phyloP scores from a whole-genome alignment of 2,888 invertebrate species.

The Orchestes rusci region DNA sequence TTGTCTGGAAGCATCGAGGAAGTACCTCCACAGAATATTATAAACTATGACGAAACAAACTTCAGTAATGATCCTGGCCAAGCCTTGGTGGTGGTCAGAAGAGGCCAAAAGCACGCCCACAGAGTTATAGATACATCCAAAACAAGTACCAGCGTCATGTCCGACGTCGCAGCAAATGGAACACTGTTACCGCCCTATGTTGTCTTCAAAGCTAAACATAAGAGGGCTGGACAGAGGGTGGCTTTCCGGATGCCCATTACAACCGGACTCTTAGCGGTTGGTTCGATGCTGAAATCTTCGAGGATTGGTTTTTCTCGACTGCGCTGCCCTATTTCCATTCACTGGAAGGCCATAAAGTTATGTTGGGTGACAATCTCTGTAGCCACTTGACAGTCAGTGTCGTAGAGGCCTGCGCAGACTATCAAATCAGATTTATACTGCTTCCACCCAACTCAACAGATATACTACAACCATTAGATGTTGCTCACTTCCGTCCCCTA shows the following conservation, averaged over 20 bases:
- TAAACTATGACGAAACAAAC: constrained; percentile 3
- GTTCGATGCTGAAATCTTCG: not conserved
- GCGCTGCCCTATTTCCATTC: no score
- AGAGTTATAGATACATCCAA: not conserved
- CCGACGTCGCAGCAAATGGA: not conserved
- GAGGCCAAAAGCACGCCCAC: not conserved
- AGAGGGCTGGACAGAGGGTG: not conserved
- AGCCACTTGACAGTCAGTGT: no score
- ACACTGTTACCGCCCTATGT: not conserved
- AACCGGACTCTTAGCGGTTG: not conserved
- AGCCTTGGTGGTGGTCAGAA: not conserved
- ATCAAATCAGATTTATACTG: not conserved
- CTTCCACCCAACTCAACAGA: constrained; percentile 1
- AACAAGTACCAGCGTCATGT: not conserved
- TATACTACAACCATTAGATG: constrained; percentile 2
- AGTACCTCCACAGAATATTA: not conserved
- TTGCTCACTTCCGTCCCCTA: constrained; percentile 2
- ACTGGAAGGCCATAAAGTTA: no score
- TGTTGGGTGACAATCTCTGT: no score
- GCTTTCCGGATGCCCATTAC: not conserved
- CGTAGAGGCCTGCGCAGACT: no score
- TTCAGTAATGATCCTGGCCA: not conserved
- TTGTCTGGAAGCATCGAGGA: not conserved
- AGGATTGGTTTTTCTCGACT: constrained; percentile 1
- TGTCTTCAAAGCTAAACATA: not conserved